Evolutionary conservation across 2,888 invertebrate species (phyloP).

Genomic region (Antheraea yamamai): DNA sequence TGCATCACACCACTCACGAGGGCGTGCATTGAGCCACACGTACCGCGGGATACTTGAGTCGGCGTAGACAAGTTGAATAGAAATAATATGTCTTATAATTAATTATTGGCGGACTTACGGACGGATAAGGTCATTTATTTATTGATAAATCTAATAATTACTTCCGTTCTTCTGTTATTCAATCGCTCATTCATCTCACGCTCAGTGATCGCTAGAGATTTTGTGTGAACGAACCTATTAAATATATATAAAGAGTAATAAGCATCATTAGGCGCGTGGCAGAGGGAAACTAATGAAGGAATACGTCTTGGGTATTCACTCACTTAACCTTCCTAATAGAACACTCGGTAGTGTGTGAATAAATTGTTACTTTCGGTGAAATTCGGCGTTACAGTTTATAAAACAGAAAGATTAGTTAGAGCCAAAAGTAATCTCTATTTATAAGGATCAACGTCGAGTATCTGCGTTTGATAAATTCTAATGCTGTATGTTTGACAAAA

Average conservation of each 20-base stretch:
- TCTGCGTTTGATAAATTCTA: no score
- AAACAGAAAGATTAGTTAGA: background rate
- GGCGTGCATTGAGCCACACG: no score
- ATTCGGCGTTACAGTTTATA: background rate
- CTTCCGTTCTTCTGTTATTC: background rate
- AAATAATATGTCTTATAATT: background rate
- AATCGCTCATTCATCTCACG: background rate
- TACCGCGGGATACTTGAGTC: no score
- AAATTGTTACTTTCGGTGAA: background rate
- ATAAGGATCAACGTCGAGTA: no score
- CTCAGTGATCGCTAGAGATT: background rate
- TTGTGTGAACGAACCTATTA: background rate
- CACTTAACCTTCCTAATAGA: slow-evolving; percentile 7
- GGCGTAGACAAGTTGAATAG: no score
- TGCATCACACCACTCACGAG: no score
- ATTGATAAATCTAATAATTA: background rate
- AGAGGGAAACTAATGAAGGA: background rate
- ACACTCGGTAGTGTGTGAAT: background rate
- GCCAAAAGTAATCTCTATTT: background rate
- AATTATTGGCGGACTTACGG: background rate
- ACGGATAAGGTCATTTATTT: background rate
- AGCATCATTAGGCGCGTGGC: slow-evolving; percentile 1
- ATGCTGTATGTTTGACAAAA: no score
- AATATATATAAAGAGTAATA: background rate
- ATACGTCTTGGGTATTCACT: slow-evolving; percentile 8